Evolutionary conservation across 2,797 vertebrate genomes (phyloP).

Genomic region (Sebastes minor): DNA sequence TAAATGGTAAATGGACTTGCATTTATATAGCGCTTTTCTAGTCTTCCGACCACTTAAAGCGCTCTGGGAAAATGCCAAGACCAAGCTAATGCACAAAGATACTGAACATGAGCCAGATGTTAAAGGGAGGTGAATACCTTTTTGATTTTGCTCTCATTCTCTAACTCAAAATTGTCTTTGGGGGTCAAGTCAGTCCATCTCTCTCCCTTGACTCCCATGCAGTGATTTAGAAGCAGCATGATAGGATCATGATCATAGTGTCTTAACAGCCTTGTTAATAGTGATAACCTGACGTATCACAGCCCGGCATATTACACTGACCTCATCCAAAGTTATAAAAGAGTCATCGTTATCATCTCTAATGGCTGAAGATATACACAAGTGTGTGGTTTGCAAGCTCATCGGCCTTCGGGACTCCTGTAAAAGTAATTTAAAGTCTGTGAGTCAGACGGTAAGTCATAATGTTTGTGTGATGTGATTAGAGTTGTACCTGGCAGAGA

Average conservation of each 20-base stretch:
- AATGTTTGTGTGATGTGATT: slow-evolving; percentile 54
- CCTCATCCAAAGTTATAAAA: slow-evolving; percentile 51
- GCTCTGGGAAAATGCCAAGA: not conserved
- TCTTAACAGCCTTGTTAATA: slow-evolving; percentile 45
- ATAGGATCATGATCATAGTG: slow-evolving; percentile 23
- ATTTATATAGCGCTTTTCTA: no score
- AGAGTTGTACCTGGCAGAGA: slow-evolving; percentile 40
- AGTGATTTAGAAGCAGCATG: slow-evolving; percentile 48
- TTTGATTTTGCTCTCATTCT: slow-evolving; percentile 1
- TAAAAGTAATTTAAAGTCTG: slow-evolving; percentile 52
- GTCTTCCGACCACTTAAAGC: no score
- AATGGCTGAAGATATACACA: slow-evolving; percentile 26
- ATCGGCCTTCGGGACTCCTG: slow-evolving; percentile 7
- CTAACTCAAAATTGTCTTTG: slow-evolving; percentile 41
- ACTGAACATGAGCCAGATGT: slow-evolving; percentile 7
- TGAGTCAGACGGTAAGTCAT: slow-evolving; percentile 54
- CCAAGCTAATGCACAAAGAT: not conserved
- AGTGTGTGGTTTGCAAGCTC: slow-evolving; percentile 2
- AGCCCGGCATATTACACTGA: slow-evolving; percentile 34
- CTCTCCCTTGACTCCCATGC: slow-evolving; percentile 34
- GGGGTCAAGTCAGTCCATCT: slow-evolving; percentile 6
- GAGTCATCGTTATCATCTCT: slow-evolving; percentile 42
- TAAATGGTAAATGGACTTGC: no score
- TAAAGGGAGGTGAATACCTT: slow-evolving; percentile 11
- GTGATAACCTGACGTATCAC: slow-evolving; percentile 48